Base-by-base conservation (phyloP, 2,888 invertebrate genomes). In the Trissoscelio sp. region DNA sequence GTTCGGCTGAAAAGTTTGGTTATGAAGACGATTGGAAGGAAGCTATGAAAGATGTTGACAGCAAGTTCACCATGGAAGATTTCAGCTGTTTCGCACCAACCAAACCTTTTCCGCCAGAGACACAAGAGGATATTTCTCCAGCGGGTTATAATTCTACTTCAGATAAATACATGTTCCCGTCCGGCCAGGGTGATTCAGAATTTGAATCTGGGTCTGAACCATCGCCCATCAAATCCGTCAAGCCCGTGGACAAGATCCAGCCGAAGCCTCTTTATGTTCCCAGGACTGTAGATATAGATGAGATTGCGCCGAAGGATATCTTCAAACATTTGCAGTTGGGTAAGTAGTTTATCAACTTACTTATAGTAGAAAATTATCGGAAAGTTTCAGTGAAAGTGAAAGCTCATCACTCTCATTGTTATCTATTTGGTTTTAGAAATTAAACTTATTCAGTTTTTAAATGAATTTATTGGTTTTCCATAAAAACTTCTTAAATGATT, bases 291-390 rank as follows among this genome's bases (percentile, higher is more conserved):
- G 89, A 89, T 5, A 82, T 88, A 7, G 90, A 89, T 14, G 88
- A 90, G 78, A 89, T 90, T 42, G 90, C 90, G 3, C 88, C 95
- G 46, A 95, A 95, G 88, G 94, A 94, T 84, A 94, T 95, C 87
- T 95, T 95, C 92, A 93, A 94, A 90, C 94, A 94, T 91, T 94
- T 95, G 93, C 95, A 95, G 86, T 92, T 95, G 62, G 95, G 95
- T 95, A 89, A 95, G 94, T 62, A 39, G 9, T 14, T 12, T 12
- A 7, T 14, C n/a, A n/a, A n/a, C n/a, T n/a, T n/a, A n/a, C n/a
- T n/a, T n/a, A n/a, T n/a, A n/a, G 9, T 14, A 14, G 12, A 12
- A 51, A 51, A 12, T 3, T 5, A 28, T 5, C 6, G 6, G 28
- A 28, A 28, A 28, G 28, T 28, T 28, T 28, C 28, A 5, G 3